phyloP scores from a whole-genome alignment of 2,797 vertebrate genomes.

The Lateolabrax maculatus region DNA sequence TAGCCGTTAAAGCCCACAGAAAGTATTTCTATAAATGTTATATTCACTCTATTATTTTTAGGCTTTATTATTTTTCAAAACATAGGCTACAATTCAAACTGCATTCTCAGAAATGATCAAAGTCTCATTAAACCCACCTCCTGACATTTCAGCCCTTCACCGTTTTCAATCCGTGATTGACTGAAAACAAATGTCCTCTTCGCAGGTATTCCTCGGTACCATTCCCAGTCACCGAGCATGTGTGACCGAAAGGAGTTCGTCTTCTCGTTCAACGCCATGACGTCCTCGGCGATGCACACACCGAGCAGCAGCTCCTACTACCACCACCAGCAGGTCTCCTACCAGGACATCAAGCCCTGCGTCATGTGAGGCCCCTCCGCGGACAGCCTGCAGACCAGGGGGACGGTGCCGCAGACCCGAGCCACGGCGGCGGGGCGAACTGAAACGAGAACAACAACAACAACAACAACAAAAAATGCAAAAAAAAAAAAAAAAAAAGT shows the following conservation, averaged over 20 bases:
- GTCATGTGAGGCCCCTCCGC: slow-evolving; percentile 92
- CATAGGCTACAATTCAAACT: background rate
- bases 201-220: slow-evolving; percentile 96
- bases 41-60: background rate
- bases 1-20: background rate
- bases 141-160: no score
- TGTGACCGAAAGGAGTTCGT: slow-evolving; percentile 99
- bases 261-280: slow-evolving; percentile 99
- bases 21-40: background rate
- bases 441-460: slow-evolving; percentile 27
- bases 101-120: background rate
- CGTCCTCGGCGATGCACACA: slow-evolving; percentile 96
- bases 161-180: background rate
- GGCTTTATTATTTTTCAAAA: background rate
- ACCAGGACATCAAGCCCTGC: slow-evolving; percentile 99
- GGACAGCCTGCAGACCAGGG: slow-evolving; percentile 40
- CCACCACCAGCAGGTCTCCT: slow-evolving; percentile 98
- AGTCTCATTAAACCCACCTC: background rate
- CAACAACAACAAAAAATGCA: no score
- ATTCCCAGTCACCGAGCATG: slow-evolving; percentile 98
- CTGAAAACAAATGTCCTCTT: no score
- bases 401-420: slow-evolving; percentile 61
- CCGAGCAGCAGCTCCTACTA: slow-evolving; percentile 94
- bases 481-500: no score
- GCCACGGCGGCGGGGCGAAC: slow-evolving; percentile 53